phyloP scores from a whole-genome alignment of 2,113 vertebrate genomes.

The Piaya cayana region DNA sequence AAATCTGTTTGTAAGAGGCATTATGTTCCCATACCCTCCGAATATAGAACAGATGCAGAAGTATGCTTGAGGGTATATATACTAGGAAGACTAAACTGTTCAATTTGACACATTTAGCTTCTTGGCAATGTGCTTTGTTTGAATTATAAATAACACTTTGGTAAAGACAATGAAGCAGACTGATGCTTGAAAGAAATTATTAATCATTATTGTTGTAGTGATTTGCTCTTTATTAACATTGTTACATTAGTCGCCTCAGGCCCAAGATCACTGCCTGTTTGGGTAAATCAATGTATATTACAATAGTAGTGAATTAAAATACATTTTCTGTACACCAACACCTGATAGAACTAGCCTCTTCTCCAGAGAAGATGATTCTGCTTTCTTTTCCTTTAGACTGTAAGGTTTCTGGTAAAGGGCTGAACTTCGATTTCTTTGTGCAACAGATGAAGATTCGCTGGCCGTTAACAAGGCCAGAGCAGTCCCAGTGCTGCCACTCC shows the following conservation, averaged over 20 bases:
- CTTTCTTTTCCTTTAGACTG: background rate
- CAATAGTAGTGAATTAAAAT: background rate
- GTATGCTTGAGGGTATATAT: background rate
- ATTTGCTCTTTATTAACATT: background rate
- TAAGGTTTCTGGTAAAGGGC: background rate
- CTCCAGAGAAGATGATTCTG: background rate
- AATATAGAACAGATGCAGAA: conserved; percentile 5
- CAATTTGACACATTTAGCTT: conserved; percentile 19
- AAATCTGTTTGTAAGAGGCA: conserved; percentile 10
- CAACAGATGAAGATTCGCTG: background rate
- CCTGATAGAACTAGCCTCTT: background rate
- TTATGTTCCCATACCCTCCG: background rate
- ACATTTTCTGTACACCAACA: background rate
- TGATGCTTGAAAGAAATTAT: background rate
- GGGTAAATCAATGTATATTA: background rate
- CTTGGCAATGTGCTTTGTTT: conserved; percentile 23
- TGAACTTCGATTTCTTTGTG: background rate
- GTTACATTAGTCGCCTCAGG: background rate
- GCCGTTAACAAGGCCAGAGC: background rate
- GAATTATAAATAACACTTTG: conserved; percentile 26
- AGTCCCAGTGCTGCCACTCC: background rate
- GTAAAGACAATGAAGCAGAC: background rate
- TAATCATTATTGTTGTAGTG: conserved; percentile 3
- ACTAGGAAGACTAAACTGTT: conserved; percentile 11
- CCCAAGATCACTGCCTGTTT: background rate